These are phyloP conservation scores for Notothenia rossii DNA, from an alignment of 2,113 vertebrate species.

Conservation along the genomic window DNA sequence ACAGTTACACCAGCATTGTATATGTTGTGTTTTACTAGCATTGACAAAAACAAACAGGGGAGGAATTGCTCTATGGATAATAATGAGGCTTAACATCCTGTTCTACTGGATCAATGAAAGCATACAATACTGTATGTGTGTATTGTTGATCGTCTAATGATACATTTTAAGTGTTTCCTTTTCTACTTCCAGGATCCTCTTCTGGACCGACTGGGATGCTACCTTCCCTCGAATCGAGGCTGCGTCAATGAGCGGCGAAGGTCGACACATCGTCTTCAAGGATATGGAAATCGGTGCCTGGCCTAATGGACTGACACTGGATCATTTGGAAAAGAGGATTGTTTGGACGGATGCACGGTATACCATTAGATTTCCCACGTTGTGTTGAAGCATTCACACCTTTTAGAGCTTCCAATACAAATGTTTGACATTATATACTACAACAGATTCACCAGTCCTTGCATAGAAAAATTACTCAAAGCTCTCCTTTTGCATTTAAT, in stretches of 20 bases:
- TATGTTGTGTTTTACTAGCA: conserved; percentile 12
- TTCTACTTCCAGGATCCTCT: conserved; percentile 88
- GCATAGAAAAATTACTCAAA: conserved; percentile 8
- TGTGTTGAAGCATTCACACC: conserved; percentile 5
- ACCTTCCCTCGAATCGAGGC: conserved; percentile 98
- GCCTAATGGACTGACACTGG: conserved; percentile 97
- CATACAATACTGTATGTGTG: background rate
- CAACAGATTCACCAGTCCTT: background rate
- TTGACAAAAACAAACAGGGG: conserved; percentile 19
- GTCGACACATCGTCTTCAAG: conserved; percentile 94
- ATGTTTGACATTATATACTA: conserved; percentile 14
- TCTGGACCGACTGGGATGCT: conserved; percentile 99
- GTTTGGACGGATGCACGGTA: conserved; percentile 99
- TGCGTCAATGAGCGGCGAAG: conserved; percentile 95
- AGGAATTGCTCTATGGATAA: background rate
- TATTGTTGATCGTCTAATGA: background rate
- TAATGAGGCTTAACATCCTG: background rate
- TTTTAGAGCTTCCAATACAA: conserved; percentile 13
- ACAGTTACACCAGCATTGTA: conserved; percentile 25
- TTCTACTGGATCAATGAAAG: conserved; percentile 8
- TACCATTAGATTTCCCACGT: background rate
- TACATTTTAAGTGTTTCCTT: background rate
- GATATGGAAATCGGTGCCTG: conserved; percentile 99
- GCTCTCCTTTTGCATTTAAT: conserved; percentile 41
- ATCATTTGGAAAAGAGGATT: conserved; percentile 97